Conservation (phyloP, 2,888 invertebrate genomes). For the Malthinus flaveolus region DNA sequence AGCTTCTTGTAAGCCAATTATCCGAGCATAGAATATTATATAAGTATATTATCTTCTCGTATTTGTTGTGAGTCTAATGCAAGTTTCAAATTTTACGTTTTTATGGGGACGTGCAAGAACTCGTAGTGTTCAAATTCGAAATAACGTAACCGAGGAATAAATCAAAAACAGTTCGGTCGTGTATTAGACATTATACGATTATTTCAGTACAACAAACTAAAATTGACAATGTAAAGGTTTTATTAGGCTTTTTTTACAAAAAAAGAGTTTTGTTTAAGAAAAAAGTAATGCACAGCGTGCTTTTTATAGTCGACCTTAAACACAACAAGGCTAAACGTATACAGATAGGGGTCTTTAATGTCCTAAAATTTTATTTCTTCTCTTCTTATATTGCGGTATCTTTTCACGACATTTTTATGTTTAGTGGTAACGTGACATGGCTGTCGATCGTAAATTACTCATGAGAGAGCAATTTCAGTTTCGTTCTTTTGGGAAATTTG, state of each 20-base stretch:
- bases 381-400: conserved; percentile 27
- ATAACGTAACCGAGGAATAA: too few relatives aligned
- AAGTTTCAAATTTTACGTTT: too few relatives aligned
- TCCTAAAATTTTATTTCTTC: conserved; percentile 28
- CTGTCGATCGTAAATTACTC: conserved; percentile 34
- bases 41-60: too few relatives aligned
- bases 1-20: too few relatives aligned
- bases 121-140: too few relatives aligned
- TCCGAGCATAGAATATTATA: too few relatives aligned
- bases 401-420: conserved; percentile 38
- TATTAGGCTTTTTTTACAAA: conserved; percentile 15
- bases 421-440: conserved; percentile 36
- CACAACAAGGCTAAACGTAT: conserved; percentile 18
- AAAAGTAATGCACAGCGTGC: conserved; percentile 24
- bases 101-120: too few relatives aligned
- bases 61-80: too few relatives aligned
- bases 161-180: too few relatives aligned
- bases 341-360: conserved; percentile 12
- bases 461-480: conserved; percentile 24
- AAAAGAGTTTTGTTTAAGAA: conserved; percentile 21
- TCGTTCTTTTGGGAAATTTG: too few relatives aligned
- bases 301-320: conserved; percentile 22
- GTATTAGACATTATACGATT: too few relatives aligned
- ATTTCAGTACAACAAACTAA: too few relatives aligned
- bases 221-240: background rate